These are phyloP conservation scores for Harpegnathos saltator DNA, from an alignment of 1,140 invertebrate species.

Conservation along the genomic window DNA sequence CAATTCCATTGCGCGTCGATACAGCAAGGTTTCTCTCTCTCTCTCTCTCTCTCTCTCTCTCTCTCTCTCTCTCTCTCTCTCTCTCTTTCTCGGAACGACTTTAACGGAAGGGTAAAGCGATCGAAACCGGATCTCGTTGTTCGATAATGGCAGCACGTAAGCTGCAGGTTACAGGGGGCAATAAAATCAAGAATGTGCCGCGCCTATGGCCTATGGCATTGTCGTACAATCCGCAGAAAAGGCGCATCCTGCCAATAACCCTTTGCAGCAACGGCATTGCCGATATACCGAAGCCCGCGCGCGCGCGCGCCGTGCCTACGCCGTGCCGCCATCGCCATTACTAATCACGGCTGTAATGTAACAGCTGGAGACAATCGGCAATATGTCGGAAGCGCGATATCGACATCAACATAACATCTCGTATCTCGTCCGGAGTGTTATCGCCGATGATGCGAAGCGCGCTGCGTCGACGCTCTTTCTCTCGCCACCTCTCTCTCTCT, in stretches of 20 bases:
- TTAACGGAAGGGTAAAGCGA: constrained; percentile 62
- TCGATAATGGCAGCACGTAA: constrained; percentile 64
- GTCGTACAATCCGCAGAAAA: constrained; percentile 31
- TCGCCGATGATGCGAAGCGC: no score
- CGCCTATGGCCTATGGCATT: constrained; percentile 49
- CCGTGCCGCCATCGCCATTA: not conserved
- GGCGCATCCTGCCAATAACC: constrained; percentile 33
- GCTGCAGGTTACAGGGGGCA: constrained; percentile 45
- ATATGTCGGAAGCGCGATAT: not conserved
- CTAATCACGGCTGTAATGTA: not conserved
- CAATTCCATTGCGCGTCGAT: constrained; percentile 58
- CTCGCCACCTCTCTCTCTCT: not conserved
- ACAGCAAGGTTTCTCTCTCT: constrained; percentile 18
- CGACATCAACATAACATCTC: not conserved
- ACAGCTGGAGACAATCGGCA: constrained; percentile 20
- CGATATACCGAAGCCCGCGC: constrained; percentile 9
- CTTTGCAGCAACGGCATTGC: constrained; percentile 12
- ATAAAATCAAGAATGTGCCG: constrained; percentile 57
- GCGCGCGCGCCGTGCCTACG: constrained; percentile 1
- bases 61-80: no score
- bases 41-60: no score
- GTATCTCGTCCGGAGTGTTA: no score
- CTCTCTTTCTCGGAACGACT: constrained; percentile 35
- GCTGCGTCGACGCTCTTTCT: no score
- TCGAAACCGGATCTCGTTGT: constrained; percentile 61